These are phyloP conservation scores for Hymenopus coronatus DNA, from an alignment of 2,888 invertebrate genomes.

Conservation along the genomic window DNA sequence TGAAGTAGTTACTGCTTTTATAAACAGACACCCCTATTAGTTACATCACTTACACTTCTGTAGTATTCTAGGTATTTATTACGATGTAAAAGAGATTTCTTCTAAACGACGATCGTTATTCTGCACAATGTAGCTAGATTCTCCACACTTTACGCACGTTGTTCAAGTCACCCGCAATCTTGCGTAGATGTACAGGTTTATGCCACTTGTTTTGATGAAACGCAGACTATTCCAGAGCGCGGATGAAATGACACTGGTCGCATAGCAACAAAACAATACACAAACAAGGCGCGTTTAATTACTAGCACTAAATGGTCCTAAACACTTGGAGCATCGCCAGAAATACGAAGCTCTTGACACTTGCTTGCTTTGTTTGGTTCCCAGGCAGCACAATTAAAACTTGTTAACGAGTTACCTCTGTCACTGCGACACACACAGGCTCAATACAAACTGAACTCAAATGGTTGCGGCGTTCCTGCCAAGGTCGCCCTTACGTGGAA, in stretches of 20 bases:
- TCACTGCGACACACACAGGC: neutral
- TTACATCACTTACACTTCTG: too few relatives aligned
- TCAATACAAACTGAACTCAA: neutral
- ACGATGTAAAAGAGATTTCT: too few relatives aligned
- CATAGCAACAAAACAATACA: neutral
- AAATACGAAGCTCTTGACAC: neutral
- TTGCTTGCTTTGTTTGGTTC: neutral
- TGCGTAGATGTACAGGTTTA: too few relatives aligned
- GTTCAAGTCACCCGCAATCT: too few relatives aligned
- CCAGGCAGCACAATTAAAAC: neutral
- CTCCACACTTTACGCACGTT: too few relatives aligned
- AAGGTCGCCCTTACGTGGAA: neutral
- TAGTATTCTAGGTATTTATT: too few relatives aligned
- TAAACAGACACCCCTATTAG: too few relatives aligned
- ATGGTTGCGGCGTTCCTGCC: neutral
- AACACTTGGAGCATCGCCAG: neutral
- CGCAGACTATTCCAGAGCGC: neutral
- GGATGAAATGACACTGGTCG: neutral
- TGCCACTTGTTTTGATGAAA: neutral
- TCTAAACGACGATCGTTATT: too few relatives aligned
- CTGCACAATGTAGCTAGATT: too few relatives aligned
- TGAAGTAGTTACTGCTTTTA: too few relatives aligned
- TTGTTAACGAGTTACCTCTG: neutral
- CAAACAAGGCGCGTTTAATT: neutral
- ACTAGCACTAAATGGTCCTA: neutral